Evolutionary conservation across 2,113 vertebrate species (phyloP).

Genomic region (Takifugu flavidus): DNA sequence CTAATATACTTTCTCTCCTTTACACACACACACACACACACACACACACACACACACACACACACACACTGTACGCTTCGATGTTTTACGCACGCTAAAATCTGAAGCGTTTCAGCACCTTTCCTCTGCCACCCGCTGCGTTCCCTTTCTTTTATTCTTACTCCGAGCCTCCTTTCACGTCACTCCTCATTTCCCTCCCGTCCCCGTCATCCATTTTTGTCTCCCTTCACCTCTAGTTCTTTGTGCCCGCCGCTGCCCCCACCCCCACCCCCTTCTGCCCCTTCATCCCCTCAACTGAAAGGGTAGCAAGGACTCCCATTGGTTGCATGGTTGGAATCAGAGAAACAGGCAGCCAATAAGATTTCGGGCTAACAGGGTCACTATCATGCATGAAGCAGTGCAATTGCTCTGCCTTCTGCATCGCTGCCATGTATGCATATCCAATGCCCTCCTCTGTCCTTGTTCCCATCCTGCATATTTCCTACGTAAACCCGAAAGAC

Average conservation of each 20-base stretch:
- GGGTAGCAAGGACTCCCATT: constrained; percentile 47
- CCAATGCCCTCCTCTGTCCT: constrained; percentile 16
- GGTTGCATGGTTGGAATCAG: constrained; percentile 36
- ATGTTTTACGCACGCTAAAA: constrained; percentile 35
- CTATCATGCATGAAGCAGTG: constrained; percentile 60
- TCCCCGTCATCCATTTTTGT: constrained; percentile 26
- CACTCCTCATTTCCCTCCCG: constrained; percentile 34
- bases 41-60: constrained; percentile 16
- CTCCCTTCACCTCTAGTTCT: constrained; percentile 42
- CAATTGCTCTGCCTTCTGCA: constrained; percentile 55
- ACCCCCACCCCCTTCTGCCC: constrained; percentile 11
- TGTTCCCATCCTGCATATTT: constrained; percentile 12
- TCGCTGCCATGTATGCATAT: constrained; percentile 44
- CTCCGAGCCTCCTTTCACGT: constrained; percentile 48
- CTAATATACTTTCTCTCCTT: constrained; percentile 22
- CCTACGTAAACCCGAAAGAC: constrained; percentile 2
- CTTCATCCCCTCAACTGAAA: constrained; percentile 58
- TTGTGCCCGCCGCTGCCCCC: not conserved
- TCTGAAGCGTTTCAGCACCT: constrained; percentile 28
- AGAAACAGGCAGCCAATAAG: constrained; percentile 59
- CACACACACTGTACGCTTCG: constrained; percentile 6
- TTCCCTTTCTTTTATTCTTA: constrained; percentile 17
- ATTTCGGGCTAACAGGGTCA: constrained; percentile 64
- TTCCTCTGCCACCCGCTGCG: constrained; percentile 43
- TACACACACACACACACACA: constrained; percentile 17